Conservation (phyloP, 1,140 invertebrate genomes). For the Drosophila repletoides region DNA sequence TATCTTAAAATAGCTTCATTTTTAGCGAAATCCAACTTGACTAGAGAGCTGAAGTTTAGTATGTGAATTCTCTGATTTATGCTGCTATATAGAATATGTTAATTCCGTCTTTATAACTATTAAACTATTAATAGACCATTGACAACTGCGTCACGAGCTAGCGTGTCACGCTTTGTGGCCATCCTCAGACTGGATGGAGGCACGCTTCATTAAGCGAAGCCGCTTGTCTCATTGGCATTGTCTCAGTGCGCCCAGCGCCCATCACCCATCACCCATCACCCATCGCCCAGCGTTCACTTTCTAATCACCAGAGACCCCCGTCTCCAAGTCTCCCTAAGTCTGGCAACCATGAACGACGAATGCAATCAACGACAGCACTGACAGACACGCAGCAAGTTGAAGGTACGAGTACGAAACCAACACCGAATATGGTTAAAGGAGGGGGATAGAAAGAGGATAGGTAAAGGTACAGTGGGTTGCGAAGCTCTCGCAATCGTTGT, state of each 20-base stretch:
- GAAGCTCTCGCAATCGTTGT: constrained; percentile 70
- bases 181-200: constrained; percentile 11
- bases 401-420: constrained; percentile 53
- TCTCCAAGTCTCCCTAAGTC: constrained; percentile 20
- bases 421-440: constrained; percentile 7
- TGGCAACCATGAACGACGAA: constrained; percentile 72
- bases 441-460: neutral
- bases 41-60: no score
- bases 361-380: constrained; percentile 57
- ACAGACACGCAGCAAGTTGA: constrained; percentile 66
- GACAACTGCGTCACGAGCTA: neutral
- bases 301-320: constrained; percentile 55
- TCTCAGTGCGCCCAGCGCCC: constrained; percentile 32
- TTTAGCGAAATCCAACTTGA: no score
- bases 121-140: no score
- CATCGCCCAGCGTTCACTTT: constrained; percentile 66
- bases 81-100: no score
- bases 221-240: constrained; percentile 50
- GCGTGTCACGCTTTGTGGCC: neutral
- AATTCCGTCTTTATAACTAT: no score
- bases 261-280: neutral
- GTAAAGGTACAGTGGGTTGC: constrained; percentile 1
- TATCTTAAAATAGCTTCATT: no score
- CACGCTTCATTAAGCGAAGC: constrained; percentile 41
- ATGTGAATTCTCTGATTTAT: no score